Evolutionary conservation across 2,888 invertebrate genomes (phyloP).

Genomic region (Bhutanitis thaidina): DNA sequence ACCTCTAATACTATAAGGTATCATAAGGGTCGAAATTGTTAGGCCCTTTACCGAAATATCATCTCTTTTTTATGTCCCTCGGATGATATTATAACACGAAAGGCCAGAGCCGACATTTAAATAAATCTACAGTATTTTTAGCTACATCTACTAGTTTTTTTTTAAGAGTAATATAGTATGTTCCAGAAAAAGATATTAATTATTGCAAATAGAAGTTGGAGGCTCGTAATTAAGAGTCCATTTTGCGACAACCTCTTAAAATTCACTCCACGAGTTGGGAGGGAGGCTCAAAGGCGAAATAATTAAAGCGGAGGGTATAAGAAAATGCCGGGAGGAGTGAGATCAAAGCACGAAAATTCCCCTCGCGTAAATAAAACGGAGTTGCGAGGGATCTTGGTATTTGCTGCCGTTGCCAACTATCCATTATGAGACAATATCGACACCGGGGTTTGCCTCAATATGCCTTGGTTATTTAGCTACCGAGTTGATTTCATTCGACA

Average conservation of each 20-base stretch:
- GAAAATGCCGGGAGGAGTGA: slow-evolving; percentile 62
- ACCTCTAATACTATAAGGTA: neutral
- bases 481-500: neutral
- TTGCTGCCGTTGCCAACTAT: slow-evolving; percentile 31
- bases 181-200: slow-evolving; percentile 54
- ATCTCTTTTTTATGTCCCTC: slow-evolving; percentile 34
- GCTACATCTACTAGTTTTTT: neutral
- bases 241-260: slow-evolving; percentile 74
- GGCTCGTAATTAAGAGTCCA: slow-evolving; percentile 71
- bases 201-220: slow-evolving; percentile 67
- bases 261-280: slow-evolving; percentile 62
- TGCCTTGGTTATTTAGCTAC: neutral
- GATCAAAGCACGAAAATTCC: slow-evolving; percentile 69
- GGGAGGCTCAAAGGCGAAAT: slow-evolving; percentile 72
- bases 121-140: slow-evolving; percentile 6
- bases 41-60: slow-evolving; percentile 33
- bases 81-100: slow-evolving; percentile 28
- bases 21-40: slow-evolving; percentile 32
- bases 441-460: slow-evolving; percentile 7
- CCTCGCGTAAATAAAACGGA: slow-evolving; percentile 61
- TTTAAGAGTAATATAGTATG: slow-evolving; percentile 7
- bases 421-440: slow-evolving; percentile 19
- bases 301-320: slow-evolving; percentile 72
- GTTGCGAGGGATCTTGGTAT: slow-evolving; percentile 49
- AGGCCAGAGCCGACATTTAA: slow-evolving; percentile 18